Conservation (phyloP, 2,888 invertebrate genomes). For the Polymixis lichenea region DNA sequence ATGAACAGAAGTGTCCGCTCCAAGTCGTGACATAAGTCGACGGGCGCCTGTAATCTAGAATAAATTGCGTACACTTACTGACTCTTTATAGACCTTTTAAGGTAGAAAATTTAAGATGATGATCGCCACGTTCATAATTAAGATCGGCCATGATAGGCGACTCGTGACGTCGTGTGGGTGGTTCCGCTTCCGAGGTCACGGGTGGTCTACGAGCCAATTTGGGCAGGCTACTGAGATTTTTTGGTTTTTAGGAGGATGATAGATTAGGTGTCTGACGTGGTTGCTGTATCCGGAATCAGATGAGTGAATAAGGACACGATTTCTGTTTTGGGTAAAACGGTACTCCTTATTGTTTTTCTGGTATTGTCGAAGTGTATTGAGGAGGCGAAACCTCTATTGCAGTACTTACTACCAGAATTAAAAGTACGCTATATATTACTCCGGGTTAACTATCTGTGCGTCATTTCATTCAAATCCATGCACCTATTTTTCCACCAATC, state of each 20-base stretch:
- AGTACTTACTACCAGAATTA: too few species aligned
- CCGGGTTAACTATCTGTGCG: too few species aligned
- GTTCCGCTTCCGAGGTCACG: slow-evolving; percentile 88
- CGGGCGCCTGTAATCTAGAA: slow-evolving; percentile 85
- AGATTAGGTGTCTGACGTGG: slow-evolving; percentile 71
- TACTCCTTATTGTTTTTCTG: slow-evolving; percentile 18
- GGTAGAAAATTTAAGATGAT: slow-evolving; percentile 90
- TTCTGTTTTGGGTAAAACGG: slow-evolving; percentile 24
- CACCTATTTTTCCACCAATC: too few species aligned
- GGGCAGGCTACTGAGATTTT: slow-evolving; percentile 72
- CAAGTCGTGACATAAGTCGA: slow-evolving; percentile 86
- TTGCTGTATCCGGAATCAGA: slow-evolving; percentile 57
- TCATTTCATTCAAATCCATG: too few species aligned
- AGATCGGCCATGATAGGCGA: slow-evolving; percentile 83
- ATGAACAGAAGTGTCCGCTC: slow-evolving; percentile 86
- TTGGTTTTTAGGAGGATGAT: slow-evolving; percentile 63
- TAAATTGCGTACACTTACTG: slow-evolving; percentile 89
- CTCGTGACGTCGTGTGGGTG: slow-evolving; percentile 89
- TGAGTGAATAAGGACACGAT: slow-evolving; percentile 56
- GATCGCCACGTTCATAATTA: slow-evolving; percentile 90
- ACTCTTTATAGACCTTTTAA: slow-evolving; percentile 90
- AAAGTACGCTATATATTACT: too few species aligned
- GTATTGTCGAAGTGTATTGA: too few species aligned
- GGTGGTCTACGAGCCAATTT: slow-evolving; percentile 80
- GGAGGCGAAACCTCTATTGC: too few species aligned